Base-by-base conservation (phyloP, 1,140 invertebrate genomes). In the Zaprionus kolodkinae region DNA sequence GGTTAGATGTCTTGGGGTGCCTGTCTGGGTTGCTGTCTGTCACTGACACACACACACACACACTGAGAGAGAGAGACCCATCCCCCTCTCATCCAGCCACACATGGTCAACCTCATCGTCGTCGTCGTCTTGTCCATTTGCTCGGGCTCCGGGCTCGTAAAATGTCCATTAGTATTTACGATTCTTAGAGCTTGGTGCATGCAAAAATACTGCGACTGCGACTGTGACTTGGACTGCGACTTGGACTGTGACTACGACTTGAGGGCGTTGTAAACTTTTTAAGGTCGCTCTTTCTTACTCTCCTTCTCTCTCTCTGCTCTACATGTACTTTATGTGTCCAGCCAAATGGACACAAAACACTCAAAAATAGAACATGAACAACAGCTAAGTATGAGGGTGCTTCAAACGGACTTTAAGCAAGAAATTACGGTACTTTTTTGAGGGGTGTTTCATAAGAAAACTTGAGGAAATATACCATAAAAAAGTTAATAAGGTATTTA, bases 121-220 rank as follows among this genome's bases (percentile, higher is more conserved):
- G 21, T 21, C 40, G 40, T 60, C 40, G 50, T 21, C 30, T 70
- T 70, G 72, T 59, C 60, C 72, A 75, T 59, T 70, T 59, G 52
- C 33, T 52, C 50, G n/a, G n/a, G 35, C n/a, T 61, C 38, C 38
- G 56, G 81, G 64, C 75, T 90, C 85, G 85, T 89, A 89, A 89
- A 89, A 89, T 85, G 78, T 89, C 85, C 85, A 89, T 89, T 89
- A 89, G 86, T 88, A 89, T 77, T 89, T 90, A 88, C 85, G 84
- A 78, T 76, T 72, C 61, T 72, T 69, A 63, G 72, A 64, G 67
- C 67, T 73, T 73, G 84, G 40, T 15, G 80, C 85, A 89, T 89
- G 85, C 85, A 89, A 89, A 88, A 90, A 74, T 87, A 27, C 50
- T 36, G 36, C 17, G 25, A 55, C 50, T 43, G 13, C 40, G 40